Conservation (phyloP, 2,797 vertebrate genomes). For the Xiphophorus birchmanni region DNA sequence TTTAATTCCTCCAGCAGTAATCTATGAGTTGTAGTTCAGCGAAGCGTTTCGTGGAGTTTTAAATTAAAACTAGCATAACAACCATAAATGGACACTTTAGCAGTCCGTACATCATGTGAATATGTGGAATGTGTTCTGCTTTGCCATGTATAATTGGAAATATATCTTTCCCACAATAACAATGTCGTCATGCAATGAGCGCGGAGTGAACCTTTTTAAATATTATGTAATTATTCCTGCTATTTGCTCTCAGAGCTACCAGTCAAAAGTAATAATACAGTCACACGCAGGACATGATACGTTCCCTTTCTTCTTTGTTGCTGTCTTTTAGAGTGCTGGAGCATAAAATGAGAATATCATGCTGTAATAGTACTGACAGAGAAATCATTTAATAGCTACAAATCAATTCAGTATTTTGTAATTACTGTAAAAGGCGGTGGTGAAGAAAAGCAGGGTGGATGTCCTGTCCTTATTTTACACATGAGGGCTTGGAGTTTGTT, state of each 20-base stretch:
- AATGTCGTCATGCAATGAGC: slow-evolving; percentile 40
- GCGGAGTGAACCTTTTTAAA: slow-evolving; percentile 43
- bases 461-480: slow-evolving; percentile 66
- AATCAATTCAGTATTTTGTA: slow-evolving; percentile 75
- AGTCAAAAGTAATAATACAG: slow-evolving; percentile 51
- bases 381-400: slow-evolving; percentile 67
- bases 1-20: background rate
- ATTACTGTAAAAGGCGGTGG: slow-evolving; percentile 79
- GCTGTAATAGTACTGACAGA: slow-evolving; percentile 49
- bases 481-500: slow-evolving; percentile 65
- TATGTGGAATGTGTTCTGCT: slow-evolving; percentile 7
- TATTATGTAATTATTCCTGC: slow-evolving; percentile 49
- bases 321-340: slow-evolving; percentile 58
- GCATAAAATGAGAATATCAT: slow-evolving; percentile 77
- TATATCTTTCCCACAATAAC: slow-evolving; percentile 33
- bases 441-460: slow-evolving; percentile 69
- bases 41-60: slow-evolving; percentile 2
- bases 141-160: slow-evolving; percentile 25
- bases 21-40: background rate
- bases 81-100: slow-evolving; percentile 2
- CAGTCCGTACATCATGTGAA: background rate
- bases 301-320: slow-evolving; percentile 59
- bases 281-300: slow-evolving; percentile 55
- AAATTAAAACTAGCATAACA: background rate
- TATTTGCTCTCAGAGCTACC: slow-evolving; percentile 45